Evolutionary conservation across 2,888 invertebrate genomes (phyloP).

Genomic region (Rotaria magnacalcarata): DNA sequence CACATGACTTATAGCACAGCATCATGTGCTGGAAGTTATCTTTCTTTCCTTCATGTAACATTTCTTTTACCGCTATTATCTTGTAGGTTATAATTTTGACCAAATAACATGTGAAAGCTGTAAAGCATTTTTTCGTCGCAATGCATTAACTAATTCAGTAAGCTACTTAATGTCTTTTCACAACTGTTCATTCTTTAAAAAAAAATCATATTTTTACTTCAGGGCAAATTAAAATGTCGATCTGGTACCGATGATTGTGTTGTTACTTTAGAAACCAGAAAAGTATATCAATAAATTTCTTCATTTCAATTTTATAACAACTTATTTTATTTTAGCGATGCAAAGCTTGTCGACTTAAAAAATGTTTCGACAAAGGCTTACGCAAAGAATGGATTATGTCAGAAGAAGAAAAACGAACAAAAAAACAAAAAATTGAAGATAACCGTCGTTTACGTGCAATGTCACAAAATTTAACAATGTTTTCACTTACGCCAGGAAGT

Average conservation of each 20-base stretch:
- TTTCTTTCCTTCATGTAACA: too few species aligned
- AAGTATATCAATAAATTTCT: neutral
- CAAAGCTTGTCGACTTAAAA: neutral
- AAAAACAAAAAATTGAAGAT: constrained; percentile 8
- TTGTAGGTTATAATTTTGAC: neutral
- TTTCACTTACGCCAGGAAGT: neutral
- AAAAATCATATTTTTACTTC: neutral
- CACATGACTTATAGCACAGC: neutral
- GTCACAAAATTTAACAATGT: neutral
- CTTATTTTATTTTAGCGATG: neutral
- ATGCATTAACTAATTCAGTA: neutral
- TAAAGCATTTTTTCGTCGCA: constrained; percentile 5
- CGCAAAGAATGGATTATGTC: constrained; percentile 19
- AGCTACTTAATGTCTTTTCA: neutral
- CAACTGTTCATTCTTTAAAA: neutral
- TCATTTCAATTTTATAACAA: neutral
- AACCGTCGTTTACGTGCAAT: neutral
- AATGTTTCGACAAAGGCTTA: neutral
- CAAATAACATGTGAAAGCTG: constrained; percentile 9
- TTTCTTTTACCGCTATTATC: too few species aligned
- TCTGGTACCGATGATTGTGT: neutral
- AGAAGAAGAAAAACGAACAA: neutral
- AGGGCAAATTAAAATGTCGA: neutral
- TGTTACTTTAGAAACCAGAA: neutral
- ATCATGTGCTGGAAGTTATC: too few species aligned